phyloP scores from a whole-genome alignment of 2,888 invertebrate species.

The Dichetophora obliterata region DNA sequence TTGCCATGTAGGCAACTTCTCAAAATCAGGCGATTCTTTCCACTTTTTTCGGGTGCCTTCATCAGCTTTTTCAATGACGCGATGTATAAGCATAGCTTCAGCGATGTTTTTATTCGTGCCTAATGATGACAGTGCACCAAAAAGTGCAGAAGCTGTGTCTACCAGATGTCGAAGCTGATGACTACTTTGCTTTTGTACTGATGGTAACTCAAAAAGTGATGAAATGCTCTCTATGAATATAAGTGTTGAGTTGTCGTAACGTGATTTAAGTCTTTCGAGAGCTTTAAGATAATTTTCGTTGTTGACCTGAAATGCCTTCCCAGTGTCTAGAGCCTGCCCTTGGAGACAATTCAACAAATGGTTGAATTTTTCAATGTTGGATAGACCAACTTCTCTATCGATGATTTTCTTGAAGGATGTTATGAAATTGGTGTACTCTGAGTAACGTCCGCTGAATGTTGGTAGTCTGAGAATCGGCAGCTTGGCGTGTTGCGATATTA shows the following conservation, averaged over 20 bases:
- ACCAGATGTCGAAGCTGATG: slow-evolving; percentile 34
- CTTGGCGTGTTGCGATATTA: background rate
- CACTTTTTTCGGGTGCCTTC: too few relatives aligned
- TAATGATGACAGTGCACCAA: background rate
- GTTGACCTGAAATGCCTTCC: slow-evolving; percentile 40
- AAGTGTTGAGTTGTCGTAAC: slow-evolving; percentile 41
- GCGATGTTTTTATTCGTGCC: too few relatives aligned
- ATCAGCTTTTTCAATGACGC: too few relatives aligned
- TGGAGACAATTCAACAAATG: background rate
- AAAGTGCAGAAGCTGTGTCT: slow-evolving; percentile 41
- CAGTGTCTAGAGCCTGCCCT: slow-evolving; percentile 42
- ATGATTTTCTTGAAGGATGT: slow-evolving; percentile 6
- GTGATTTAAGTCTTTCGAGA: slow-evolving; percentile 7
- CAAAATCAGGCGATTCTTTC: background rate
- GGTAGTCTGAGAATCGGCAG: background rate
- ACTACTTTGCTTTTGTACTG: slow-evolving; percentile 1
- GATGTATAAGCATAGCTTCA: too few relatives aligned
- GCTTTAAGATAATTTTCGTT: slow-evolving; percentile 39
- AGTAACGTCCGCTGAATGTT: background rate
- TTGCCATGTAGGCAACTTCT: background rate
- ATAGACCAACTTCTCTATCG: background rate
- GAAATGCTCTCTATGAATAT: slow-evolving; percentile 41
- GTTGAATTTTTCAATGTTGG: background rate
- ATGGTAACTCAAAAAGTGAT: slow-evolving; percentile 21
- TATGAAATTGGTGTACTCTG: background rate